phyloP scores from a whole-genome alignment of 2,113 vertebrate genomes.

The Typhlomys cinereus region DNA sequence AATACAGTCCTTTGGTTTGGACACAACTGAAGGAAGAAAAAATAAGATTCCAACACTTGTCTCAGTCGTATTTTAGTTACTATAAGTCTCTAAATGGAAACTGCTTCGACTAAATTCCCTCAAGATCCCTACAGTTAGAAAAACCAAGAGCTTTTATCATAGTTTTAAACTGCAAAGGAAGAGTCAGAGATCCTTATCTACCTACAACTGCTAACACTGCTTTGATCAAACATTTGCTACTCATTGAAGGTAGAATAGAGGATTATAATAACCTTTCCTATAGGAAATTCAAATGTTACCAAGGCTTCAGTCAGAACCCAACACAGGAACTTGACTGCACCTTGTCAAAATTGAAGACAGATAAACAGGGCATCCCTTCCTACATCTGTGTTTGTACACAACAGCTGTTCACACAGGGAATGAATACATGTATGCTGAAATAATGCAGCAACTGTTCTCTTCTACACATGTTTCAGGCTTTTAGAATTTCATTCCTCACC shows the following conservation, averaged over 20 bases:
- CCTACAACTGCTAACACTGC: background rate
- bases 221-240: background rate
- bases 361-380: background rate
- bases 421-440: constrained; percentile 34
- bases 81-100: constrained; percentile 39
- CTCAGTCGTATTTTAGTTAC: constrained; percentile 45
- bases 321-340: background rate
- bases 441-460: background rate
- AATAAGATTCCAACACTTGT: constrained; percentile 46
- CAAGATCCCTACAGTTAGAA: constrained; percentile 10
- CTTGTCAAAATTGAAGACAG: constrained; percentile 3
- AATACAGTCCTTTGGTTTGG: constrained; percentile 95
- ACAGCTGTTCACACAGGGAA: background rate
- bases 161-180: constrained; percentile 26
- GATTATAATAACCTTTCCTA: background rate
- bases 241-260: background rate
- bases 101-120: constrained; percentile 12
- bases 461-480: background rate
- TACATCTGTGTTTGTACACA: background rate
- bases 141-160: constrained; percentile 12
- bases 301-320: constrained; percentile 4
- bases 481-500: background rate
- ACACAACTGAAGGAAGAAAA: constrained; percentile 87
- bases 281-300: background rate
- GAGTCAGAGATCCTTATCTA: background rate